Evolutionary conservation across 2,888 invertebrate genomes (phyloP).

Genomic region (Dryocosmus kuriphilus): DNA sequence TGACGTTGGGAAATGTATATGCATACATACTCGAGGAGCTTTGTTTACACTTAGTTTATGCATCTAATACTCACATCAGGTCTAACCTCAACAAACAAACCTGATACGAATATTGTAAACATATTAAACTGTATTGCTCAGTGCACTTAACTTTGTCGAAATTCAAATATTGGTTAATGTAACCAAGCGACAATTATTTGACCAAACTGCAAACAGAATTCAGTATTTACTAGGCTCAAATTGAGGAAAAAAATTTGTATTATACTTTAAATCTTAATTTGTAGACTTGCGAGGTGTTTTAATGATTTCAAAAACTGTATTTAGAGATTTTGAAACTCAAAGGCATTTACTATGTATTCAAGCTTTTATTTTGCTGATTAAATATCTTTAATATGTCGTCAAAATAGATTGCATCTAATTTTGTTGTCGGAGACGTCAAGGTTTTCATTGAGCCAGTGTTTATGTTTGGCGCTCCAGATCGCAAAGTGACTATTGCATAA

Average conservation of each 20-base stretch:
- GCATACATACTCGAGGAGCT: not conserved
- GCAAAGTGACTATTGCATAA: not conserved
- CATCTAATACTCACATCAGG: not conserved
- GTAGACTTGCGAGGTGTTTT: too few species aligned
- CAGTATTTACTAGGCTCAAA: too few species aligned
- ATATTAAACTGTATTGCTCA: not conserved
- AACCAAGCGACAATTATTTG: not conserved
- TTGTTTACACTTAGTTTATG: not conserved
- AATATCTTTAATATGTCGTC: too few species aligned
- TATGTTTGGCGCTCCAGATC: not conserved
- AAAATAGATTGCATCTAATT: too few species aligned
- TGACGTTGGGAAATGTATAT: not conserved
- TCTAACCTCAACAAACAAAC: not conserved
- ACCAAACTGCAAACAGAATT: not conserved
- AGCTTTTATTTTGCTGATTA: too few species aligned
- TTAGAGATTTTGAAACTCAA: too few species aligned
- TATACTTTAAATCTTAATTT: too few species aligned
- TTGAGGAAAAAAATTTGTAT: too few species aligned
- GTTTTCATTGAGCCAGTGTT: not conserved
- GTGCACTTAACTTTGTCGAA: not conserved
- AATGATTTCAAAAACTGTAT: too few species aligned
- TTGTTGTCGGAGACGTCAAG: not conserved
- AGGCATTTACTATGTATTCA: too few species aligned
- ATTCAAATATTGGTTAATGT: not conserved
- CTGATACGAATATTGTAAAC: not conserved